phyloP scores from a whole-genome alignment of 2,888 invertebrate species.

The Apodemia zela region DNA sequence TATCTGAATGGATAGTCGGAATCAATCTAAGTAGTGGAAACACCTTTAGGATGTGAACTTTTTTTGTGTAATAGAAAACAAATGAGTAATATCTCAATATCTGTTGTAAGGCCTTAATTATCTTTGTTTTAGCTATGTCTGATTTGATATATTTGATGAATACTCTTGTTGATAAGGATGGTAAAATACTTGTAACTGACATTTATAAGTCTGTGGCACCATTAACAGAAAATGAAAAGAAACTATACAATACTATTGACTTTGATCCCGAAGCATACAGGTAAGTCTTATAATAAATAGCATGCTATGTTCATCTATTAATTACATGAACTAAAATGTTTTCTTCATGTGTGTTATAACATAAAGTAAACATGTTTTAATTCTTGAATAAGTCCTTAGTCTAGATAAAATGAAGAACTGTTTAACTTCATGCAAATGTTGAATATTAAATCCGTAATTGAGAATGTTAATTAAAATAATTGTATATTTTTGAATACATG shows the following conservation, averaged over 20 bases:
- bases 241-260: conserved; percentile 89
- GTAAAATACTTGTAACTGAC: conserved; percentile 91
- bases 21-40: too few species aligned
- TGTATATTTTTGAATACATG: too few species aligned
- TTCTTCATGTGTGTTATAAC: not conserved
- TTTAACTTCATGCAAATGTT: not conserved
- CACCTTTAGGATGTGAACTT: too few species aligned
- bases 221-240: conserved; percentile 84
- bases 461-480: too few species aligned
- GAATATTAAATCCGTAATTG: too few species aligned
- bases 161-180: conserved; percentile 91
- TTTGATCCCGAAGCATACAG: conserved; percentile 91
- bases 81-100: too few species aligned
- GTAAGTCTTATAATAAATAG: conserved; percentile 42
- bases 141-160: conserved; percentile 94
- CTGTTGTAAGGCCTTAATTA: too few species aligned
- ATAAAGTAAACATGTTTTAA: not conserved
- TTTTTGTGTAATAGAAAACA: too few species aligned
- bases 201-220: conserved; percentile 91
- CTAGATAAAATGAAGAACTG: too few species aligned
- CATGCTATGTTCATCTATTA: not conserved
- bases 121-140: conserved; percentile 84
- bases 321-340: not conserved
- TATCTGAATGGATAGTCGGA: too few species aligned
- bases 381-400: too few species aligned